Percentiles rank a stretch among this genome's conserved stretches.
phyloP scores from a whole-genome alignment of 2,797 vertebrate species.

The Betta splendens region DNA sequence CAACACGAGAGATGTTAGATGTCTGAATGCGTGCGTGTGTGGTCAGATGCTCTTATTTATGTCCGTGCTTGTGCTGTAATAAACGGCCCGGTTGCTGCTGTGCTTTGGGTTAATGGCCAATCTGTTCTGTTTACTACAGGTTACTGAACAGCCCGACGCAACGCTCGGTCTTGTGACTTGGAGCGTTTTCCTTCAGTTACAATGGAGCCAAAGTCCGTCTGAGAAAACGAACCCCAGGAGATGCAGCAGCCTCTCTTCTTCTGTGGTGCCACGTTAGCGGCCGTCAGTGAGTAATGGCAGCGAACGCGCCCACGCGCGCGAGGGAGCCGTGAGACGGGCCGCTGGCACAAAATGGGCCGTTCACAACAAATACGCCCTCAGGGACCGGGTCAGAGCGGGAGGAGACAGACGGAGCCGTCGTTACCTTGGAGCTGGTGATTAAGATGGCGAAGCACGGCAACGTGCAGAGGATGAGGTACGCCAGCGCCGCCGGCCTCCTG shows the following conservation, averaged over 20 bases:
- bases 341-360: slow-evolving; percentile 45
- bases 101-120: slow-evolving; percentile 75
- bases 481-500: slow-evolving; percentile 84
- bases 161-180: slow-evolving; percentile 58
- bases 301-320: slow-evolving; percentile 27
- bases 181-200: slow-evolving; percentile 11
- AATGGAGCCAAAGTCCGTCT: slow-evolving; percentile 50
- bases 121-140: slow-evolving; percentile 40
- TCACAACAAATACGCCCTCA: slow-evolving; percentile 48
- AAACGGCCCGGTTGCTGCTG: slow-evolving; percentile 27
- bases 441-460: slow-evolving; percentile 85
- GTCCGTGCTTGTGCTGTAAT: background rate
- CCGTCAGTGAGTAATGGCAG: slow-evolving; percentile 44
- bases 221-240: slow-evolving; percentile 2
- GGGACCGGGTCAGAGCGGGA: slow-evolving; percentile 51
- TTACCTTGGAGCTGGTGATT: slow-evolving; percentile 85
- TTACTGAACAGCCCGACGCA: slow-evolving; percentile 69
- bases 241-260: slow-evolving; percentile 12
- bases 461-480: slow-evolving; percentile 80
- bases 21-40: slow-evolving; percentile 10
- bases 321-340: slow-evolving; percentile 20
- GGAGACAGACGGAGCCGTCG: too few species aligned
- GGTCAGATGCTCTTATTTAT: slow-evolving; percentile 14
- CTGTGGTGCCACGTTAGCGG: slow-evolving; percentile 25
- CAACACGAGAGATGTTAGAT: slow-evolving; percentile 23